Evolutionary conservation across 2,113 vertebrate species (phyloP).

Genomic region (Salvelinus alpinus): DNA sequence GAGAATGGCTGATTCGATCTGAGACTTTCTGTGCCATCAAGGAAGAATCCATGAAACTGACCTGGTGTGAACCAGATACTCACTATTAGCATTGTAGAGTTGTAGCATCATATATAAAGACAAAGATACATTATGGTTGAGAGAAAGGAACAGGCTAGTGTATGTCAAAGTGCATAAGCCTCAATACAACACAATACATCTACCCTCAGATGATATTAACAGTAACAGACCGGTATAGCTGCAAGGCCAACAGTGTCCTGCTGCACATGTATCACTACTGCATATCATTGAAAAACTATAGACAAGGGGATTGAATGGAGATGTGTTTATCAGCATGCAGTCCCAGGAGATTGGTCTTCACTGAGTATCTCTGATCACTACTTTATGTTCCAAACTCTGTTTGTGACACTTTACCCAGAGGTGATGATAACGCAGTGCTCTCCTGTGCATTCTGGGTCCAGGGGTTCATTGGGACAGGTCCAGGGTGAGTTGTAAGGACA

Average conservation of each 20-base stretch:
- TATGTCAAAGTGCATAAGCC: conserved; percentile 4
- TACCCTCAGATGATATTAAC: background rate
- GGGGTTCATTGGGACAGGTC: no score
- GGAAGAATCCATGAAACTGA: background rate
- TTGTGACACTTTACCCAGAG: no score
- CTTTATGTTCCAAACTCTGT: no score
- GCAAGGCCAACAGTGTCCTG: background rate
- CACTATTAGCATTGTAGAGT: background rate
- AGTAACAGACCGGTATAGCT: background rate
- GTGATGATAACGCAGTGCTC: no score
- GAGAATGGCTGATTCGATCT: background rate
- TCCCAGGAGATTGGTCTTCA: background rate
- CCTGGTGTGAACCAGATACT: background rate
- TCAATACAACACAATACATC: background rate
- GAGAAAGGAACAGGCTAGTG: background rate
- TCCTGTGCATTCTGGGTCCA: no score
- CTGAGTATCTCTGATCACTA: background rate
- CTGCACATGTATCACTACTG: background rate
- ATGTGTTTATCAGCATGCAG: background rate
- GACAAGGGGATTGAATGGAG: background rate
- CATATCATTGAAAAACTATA: background rate
- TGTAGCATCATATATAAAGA: background rate
- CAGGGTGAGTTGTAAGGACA: no score
- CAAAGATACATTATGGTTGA: background rate
- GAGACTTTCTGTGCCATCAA: background rate